These are phyloP conservation scores for Leptodactylus fuscus DNA, from an alignment of 2,113 vertebrate species.

Conservation along the genomic window DNA sequence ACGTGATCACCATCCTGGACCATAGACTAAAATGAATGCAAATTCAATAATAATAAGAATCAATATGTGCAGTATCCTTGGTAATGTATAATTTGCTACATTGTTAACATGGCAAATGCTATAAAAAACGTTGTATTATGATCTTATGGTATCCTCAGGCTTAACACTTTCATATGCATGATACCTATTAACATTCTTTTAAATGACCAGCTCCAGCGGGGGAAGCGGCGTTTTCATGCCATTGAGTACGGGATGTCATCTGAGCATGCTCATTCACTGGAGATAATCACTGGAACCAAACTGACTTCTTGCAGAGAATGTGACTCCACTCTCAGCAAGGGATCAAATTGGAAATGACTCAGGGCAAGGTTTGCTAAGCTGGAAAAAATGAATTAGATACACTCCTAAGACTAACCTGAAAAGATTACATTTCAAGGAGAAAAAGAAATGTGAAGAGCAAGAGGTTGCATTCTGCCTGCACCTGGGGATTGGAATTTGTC, in stretches of 20 bases:
- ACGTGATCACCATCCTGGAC: background rate
- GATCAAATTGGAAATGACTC: slow-evolving; percentile 72
- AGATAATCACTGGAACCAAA: slow-evolving; percentile 68
- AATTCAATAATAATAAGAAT: slow-evolving; percentile 10
- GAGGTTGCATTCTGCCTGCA: slow-evolving; percentile 61
- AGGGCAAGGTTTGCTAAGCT: slow-evolving; percentile 68
- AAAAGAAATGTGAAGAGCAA: slow-evolving; percentile 65
- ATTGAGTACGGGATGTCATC: slow-evolving; percentile 16
- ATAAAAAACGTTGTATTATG: slow-evolving; percentile 53
- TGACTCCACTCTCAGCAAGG: slow-evolving; percentile 71
- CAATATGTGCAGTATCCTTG: background rate
- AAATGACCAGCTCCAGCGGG: slow-evolving; percentile 65
- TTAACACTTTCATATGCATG: slow-evolving; percentile 63
- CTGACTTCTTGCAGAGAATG: slow-evolving; percentile 64
- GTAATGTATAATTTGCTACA: slow-evolving; percentile 27
- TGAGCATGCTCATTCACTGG: slow-evolving; percentile 51
- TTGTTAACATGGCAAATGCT: slow-evolving; percentile 55
- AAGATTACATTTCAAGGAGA: slow-evolving; percentile 62
- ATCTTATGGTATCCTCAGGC: slow-evolving; percentile 60
- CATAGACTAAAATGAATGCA: slow-evolving; percentile 10
- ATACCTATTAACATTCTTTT: slow-evolving; percentile 68
- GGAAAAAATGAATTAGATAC: slow-evolving; percentile 75
- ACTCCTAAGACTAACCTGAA: slow-evolving; percentile 69
- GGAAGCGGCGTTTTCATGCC: slow-evolving; percentile 60
- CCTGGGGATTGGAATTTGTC: slow-evolving; percentile 60